Conservation (phyloP, 2,888 invertebrate genomes). For the Nymphalis c-album region DNA sequence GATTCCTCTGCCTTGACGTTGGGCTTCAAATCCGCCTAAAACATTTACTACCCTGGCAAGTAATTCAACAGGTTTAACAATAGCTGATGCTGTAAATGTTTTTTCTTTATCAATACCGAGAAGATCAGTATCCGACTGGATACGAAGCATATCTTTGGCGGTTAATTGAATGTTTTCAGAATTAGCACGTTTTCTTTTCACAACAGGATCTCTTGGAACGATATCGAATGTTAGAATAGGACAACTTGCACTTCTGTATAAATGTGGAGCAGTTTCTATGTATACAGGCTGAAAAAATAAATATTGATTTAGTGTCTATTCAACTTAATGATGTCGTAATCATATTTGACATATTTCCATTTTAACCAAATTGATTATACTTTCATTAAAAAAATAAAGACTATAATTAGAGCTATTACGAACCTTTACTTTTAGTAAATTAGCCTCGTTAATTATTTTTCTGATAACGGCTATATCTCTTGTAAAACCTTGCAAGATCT, state of each 20-base stretch:
- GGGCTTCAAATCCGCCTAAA: constrained; percentile 83
- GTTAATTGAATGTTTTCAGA: constrained; percentile 82
- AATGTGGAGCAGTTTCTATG: constrained; percentile 78
- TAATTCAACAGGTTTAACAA: constrained; percentile 88
- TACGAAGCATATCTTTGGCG: constrained; percentile 80
- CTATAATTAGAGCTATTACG: constrained; percentile 30
- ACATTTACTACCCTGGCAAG: constrained; percentile 89
- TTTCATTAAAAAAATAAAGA: not conserved
- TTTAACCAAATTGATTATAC: no score
- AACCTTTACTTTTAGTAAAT: constrained; percentile 91
- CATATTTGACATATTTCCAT: no score
- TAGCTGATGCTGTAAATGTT: constrained; percentile 86
- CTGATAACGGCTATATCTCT: constrained; percentile 88
- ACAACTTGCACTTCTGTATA: constrained; percentile 84
- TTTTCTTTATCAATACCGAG: constrained; percentile 88
- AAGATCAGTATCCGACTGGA: constrained; percentile 90
- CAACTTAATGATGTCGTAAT: no score
- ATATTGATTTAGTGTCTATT: not conserved
- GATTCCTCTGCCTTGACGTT: constrained; percentile 79
- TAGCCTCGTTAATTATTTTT: constrained; percentile 89
- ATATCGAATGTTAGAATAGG: constrained; percentile 87
- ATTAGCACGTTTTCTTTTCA: constrained; percentile 83
- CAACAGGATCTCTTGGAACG: constrained; percentile 70
- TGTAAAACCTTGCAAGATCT: constrained; percentile 88
- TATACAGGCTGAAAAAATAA: constrained; percentile 86